Percentiles rank a stretch among this genome's conserved stretches.
Evolutionary conservation across 2,888 invertebrate genomes (phyloP).

Genomic region (Sarcophaga carnaria): DNA sequence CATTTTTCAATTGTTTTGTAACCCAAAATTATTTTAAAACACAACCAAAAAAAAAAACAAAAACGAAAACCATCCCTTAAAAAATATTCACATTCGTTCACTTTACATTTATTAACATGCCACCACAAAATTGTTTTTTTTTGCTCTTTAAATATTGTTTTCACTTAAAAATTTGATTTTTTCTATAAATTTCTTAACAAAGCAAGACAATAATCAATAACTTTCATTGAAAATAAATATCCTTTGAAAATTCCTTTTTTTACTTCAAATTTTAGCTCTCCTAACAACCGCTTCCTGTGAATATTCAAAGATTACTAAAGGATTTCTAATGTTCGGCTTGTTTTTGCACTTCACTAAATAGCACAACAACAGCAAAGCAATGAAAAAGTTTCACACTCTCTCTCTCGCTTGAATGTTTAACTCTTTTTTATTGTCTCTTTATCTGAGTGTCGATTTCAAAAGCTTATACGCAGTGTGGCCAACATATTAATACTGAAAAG

Average conservation of each 20-base stretch:
- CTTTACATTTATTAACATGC: too few relatives aligned
- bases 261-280: slow-evolving; percentile 28
- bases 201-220: not conserved
- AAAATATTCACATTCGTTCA: too few relatives aligned
- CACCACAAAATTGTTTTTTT: slow-evolving; percentile 1
- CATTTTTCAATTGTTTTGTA: too few relatives aligned
- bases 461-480: too few relatives aligned
- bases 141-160: not conserved
- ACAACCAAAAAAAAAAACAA: too few relatives aligned
- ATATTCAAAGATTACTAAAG: slow-evolving; percentile 66
- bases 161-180: too few relatives aligned
- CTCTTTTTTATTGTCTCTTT: too few relatives aligned
- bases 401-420: not conserved
- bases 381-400: not conserved
- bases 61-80: too few relatives aligned
- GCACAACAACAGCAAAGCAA: not conserved
- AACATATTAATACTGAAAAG: too few relatives aligned
- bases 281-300: slow-evolving; percentile 49
- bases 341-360: slow-evolving; percentile 33
- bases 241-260: not conserved
- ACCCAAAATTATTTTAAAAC: too few relatives aligned
- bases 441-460: too few relatives aligned
- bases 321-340: slow-evolving; percentile 27
- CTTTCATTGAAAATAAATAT: not conserved
- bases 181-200: too few relatives aligned